Percentiles rank a stretch among this genome's conserved stretches.
Evolutionary conservation across 1,140 invertebrate species (phyloP).

Genomic region (Drosophila elegans): DNA sequence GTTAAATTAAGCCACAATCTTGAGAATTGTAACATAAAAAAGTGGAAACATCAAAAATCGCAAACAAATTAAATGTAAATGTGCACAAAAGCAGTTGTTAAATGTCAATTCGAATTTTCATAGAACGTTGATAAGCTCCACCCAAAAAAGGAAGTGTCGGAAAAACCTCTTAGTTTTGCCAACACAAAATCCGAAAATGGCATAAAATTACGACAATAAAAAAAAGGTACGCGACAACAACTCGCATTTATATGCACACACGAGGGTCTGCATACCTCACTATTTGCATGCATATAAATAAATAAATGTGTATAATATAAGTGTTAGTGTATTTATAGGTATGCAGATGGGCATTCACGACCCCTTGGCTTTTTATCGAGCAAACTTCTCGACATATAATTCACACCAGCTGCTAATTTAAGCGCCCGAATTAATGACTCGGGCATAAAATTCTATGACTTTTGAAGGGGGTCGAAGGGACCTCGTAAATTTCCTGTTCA

Average conservation of each 20-base stretch:
- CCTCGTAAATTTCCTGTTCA: conserved; percentile 37
- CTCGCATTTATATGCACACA: conserved; percentile 55
- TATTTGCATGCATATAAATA: conserved; percentile 27
- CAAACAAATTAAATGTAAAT: conserved; percentile 80
- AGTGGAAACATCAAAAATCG: conserved; percentile 46
- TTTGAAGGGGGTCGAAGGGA: conserved; percentile 36
- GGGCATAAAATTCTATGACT: conserved; percentile 60
- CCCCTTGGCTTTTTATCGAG: conserved; percentile 66
- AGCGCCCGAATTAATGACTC: conserved; percentile 73
- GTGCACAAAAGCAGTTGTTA: conserved; percentile 69
- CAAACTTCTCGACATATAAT: conserved; percentile 77
- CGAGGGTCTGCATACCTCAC: conserved; percentile 22
- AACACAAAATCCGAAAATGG: conserved; percentile 44
- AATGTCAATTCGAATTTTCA: conserved; percentile 80
- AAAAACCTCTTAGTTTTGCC: conserved; percentile 44
- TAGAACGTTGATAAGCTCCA: conserved; percentile 74
- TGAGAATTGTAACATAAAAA: conserved; percentile 52
- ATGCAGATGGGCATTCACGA: background rate
- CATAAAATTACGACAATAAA: conserved; percentile 77
- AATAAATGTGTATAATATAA: conserved; percentile 9
- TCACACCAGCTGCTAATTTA: conserved; percentile 81
- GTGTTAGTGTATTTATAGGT: conserved; percentile 11
- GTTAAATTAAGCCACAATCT: conserved; percentile 72
- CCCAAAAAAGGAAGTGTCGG: background rate
- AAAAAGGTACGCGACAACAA: conserved; percentile 67